Evolutionary conservation across 2,113 vertebrate species (phyloP), one percentile per base, ranked within the genome.

Genomic region (Sylvilagus bachmani): DNA sequence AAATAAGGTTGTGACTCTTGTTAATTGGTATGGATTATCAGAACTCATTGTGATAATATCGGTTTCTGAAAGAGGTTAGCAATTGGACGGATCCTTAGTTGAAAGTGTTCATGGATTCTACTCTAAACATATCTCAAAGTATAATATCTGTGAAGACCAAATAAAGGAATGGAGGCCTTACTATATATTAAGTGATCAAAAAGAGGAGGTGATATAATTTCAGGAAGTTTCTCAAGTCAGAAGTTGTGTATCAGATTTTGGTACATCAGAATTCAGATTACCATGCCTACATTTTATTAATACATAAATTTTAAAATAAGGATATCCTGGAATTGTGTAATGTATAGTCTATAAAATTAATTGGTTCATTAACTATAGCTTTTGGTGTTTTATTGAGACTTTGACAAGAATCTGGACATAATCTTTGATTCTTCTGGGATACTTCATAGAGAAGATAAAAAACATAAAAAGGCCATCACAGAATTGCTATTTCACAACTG

Each of bases 301-400:
- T 58, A 70, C 24, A 1, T 0, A 25, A 73, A 81, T 81, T 71
- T 94, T 79, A 64, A 85, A 94, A 70, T 5, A 94, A 44, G 74
- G 4, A 55, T 79, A 70, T 92, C 9, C 27, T 12, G 21, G 12
- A 8, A 79, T 1, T 21, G 66, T 29, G 6, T 78, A 94, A 67
- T 77, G 94, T 90, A 21, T 17, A 95, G 27, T 66, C 2, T 16
- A 96, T 74, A 95, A 93, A 58, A 89, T 58, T 81, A 49, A 61
- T 64, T 13, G 38, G 22, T 61, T 90, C 83, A 27, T 88, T 81
- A 82, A 21, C 16, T 94, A 62, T 12, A 95, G 53, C 53, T n/a
- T 10, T 4, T 36, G 11, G 5, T 13, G 16, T 22, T 24, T 71
- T 62, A 1, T 85, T 84, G 55, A 89, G 73, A 80, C 6, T 61